These are phyloP conservation scores for Ailurus styani DNA, from an alignment of 2,113 vertebrate species.

Conservation along the genomic window DNA sequence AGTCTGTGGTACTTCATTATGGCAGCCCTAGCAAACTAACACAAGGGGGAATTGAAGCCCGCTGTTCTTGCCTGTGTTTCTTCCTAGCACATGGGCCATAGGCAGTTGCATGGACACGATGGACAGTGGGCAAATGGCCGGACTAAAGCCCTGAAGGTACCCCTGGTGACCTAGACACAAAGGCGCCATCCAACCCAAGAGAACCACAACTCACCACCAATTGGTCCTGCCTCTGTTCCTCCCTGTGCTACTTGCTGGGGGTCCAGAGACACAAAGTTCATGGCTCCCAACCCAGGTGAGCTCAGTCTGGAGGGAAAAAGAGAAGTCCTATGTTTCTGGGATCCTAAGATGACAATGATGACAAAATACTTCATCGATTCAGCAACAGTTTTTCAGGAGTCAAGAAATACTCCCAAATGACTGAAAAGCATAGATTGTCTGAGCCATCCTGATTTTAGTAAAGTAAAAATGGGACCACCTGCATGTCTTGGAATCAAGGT, in stretches of 20 bases:
- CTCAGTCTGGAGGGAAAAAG: background rate
- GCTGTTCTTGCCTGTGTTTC: background rate
- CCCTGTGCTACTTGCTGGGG: background rate
- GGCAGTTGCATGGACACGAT: background rate
- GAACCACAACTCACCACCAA: too few species aligned
- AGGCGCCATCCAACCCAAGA: background rate
- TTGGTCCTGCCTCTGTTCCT: background rate
- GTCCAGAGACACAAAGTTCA: background rate
- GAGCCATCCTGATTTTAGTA: background rate
- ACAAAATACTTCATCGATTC: background rate
- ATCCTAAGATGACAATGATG: background rate
- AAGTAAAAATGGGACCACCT: background rate
- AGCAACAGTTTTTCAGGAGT: background rate
- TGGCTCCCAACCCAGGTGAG: background rate
- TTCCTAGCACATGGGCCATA: accelerated
- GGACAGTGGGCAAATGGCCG: background rate
- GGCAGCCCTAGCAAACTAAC: background rate
- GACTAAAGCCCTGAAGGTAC: background rate
- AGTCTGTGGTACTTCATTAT: too few species aligned
- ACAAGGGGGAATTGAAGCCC: background rate
- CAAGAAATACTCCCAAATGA: background rate
- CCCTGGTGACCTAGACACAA: background rate
- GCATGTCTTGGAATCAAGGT: background rate
- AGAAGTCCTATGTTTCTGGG: background rate
- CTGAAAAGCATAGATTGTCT: background rate